Evolutionary conservation across 2,888 invertebrate genomes (phyloP).

Genomic region (Lithodes maja): DNA sequence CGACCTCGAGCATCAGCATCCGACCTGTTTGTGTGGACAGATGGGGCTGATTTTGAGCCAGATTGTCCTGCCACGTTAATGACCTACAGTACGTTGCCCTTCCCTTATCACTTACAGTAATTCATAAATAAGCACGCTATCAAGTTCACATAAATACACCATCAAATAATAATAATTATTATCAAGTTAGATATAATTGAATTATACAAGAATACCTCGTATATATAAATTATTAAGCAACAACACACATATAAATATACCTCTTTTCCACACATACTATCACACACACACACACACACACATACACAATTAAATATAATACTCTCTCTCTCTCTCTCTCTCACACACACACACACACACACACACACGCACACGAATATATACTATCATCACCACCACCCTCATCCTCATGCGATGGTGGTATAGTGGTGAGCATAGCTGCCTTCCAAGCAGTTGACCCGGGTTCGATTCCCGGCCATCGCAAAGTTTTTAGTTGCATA

Average conservation of each 20-base stretch:
- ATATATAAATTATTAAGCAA: not conserved
- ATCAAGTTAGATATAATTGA: no score
- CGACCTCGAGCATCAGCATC: no score
- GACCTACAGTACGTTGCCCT: no score
- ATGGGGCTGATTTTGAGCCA: no score
- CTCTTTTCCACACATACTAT: not conserved
- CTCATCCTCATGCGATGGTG: constrained; percentile 69
- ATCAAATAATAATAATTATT: no score
- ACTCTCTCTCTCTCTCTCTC: not conserved
- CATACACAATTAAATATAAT: not conserved
- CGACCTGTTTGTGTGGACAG: no score
- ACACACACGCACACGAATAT: not conserved
- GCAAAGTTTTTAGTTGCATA: constrained; percentile 27
- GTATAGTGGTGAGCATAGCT: constrained; percentile 72
- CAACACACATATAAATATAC: not conserved
- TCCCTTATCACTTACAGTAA: no score
- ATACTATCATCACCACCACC: not conserved
- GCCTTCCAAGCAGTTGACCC: constrained; percentile 72
- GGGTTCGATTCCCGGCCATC: constrained; percentile 72
- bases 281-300: not conserved
- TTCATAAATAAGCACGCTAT: no score
- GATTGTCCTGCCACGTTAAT: no score
- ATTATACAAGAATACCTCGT: no score
- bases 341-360: not conserved
- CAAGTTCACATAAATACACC: no score